Evolutionary conservation across 2,797 vertebrate species (phyloP).

Genomic region (Macrochelys suwanniensis): DNA sequence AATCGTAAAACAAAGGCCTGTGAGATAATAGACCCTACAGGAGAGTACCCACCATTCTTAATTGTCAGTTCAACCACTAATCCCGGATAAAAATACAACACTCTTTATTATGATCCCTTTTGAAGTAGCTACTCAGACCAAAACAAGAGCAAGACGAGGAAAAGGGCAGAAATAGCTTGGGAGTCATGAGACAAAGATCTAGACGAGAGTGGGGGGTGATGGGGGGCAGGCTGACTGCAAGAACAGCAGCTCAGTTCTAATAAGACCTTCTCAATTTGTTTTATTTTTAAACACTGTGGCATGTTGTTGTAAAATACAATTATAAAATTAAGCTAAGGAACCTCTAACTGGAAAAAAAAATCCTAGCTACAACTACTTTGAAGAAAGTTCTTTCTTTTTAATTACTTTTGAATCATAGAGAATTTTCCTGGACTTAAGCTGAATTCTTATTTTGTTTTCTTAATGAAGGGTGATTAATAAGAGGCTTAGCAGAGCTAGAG

Average conservation of each 20-base stretch:
- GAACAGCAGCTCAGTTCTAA: neutral
- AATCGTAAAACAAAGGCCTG: constrained; percentile 50
- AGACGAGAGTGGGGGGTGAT: neutral
- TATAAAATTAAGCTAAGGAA: neutral
- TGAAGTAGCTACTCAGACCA: neutral
- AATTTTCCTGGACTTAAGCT: neutral
- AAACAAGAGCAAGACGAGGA: neutral
- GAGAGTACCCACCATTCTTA: constrained; percentile 28
- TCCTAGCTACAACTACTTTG: neutral
- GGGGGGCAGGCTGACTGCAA: neutral
- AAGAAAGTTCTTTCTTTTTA: neutral
- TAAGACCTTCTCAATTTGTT: neutral
- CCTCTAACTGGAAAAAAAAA: neutral
- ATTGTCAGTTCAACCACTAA: constrained; percentile 5
- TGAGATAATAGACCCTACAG: constrained; percentile 26
- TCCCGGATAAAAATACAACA: constrained; percentile 30
- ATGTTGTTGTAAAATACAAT: neutral
- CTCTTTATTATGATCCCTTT: neutral
- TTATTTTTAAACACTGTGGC: neutral
- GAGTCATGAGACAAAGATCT: neutral
- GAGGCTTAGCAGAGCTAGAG: neutral
- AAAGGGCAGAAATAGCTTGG: neutral
- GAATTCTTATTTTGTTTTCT: neutral
- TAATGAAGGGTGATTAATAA: neutral
- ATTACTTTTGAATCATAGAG: neutral